Conservation (phyloP, 1,140 invertebrate genomes). For the Drosophila bocki region DNA sequence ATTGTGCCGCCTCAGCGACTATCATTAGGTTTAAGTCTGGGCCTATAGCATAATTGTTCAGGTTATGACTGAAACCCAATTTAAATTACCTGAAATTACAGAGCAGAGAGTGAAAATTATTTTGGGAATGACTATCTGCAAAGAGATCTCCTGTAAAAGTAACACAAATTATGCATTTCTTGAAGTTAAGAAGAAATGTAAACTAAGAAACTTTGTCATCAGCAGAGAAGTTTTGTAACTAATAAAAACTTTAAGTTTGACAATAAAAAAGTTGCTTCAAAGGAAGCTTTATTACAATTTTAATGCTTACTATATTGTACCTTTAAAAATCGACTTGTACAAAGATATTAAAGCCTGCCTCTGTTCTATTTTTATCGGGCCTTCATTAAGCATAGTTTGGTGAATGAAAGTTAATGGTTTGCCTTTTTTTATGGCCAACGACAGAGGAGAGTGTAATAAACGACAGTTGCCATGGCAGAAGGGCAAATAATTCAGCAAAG, state of each 20-base stretch:
- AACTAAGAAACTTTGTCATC: not conserved
- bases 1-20: conserved; percentile 40
- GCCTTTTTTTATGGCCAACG: conserved; percentile 21
- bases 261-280: conserved; percentile 27
- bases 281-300: conserved; percentile 1
- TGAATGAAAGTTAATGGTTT: conserved; percentile 21
- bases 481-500: conserved; percentile 17
- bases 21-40: conserved; percentile 44
- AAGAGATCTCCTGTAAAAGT: conserved; percentile 3
- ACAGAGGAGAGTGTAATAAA: conserved; percentile 33
- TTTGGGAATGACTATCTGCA: not conserved
- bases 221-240: conserved; percentile 15
- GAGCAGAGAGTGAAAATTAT: conserved; percentile 18
- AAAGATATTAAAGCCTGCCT: conserved; percentile 3
- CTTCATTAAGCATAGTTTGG: conserved; percentile 33
- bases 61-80: conserved; percentile 38
- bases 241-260: conserved; percentile 32
- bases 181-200: not conserved
- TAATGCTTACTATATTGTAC: not conserved
- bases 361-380: not conserved
- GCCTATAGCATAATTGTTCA: conserved; percentile 29
- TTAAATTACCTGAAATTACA: conserved; percentile 33
- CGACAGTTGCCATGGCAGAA: conserved; percentile 61
- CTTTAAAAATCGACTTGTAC: not conserved
- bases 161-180: conserved; percentile 9